Conservation (phyloP, 2,113 vertebrate genomes). For the Mobula birostris region DNA sequence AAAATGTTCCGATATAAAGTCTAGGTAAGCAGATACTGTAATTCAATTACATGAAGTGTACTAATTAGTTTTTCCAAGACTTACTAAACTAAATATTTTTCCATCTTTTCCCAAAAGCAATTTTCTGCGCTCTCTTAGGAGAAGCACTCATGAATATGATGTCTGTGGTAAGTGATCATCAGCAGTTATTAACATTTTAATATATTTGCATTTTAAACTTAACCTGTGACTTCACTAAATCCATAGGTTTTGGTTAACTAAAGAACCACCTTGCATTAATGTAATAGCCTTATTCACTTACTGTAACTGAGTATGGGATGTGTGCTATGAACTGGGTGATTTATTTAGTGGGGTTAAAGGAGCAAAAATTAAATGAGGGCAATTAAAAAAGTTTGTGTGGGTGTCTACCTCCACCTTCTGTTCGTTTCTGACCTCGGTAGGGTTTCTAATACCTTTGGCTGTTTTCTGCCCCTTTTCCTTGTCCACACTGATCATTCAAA, state of each 20-base stretch:
- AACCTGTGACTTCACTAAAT: background rate
- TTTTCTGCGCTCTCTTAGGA: conserved; percentile 81
- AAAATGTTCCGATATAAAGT: background rate
- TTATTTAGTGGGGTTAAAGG: background rate
- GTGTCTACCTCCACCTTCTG: too few species aligned
- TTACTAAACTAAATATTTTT: background rate
- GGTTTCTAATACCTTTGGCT: too few species aligned
- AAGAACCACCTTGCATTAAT: background rate
- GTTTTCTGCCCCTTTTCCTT: too few species aligned
- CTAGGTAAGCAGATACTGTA: background rate
- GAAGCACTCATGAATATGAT: conserved; percentile 72
- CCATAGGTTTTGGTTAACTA: background rate
- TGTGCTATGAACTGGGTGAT: background rate
- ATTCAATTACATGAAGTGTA: background rate
- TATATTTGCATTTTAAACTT: background rate
- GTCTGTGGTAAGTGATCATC: conserved; percentile 64
- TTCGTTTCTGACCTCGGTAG: too few species aligned
- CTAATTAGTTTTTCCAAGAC: background rate
- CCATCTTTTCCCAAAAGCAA: conserved; percentile 48
- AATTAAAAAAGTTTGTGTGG: background rate
- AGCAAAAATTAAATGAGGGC: background rate
- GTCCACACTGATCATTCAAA: too few species aligned
- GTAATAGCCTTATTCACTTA: too few species aligned
- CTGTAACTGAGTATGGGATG: too few species aligned
- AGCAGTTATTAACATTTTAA: background rate